phyloP scores from a whole-genome alignment of 2,888 invertebrate genomes.

The Melanophora roralis region DNA sequence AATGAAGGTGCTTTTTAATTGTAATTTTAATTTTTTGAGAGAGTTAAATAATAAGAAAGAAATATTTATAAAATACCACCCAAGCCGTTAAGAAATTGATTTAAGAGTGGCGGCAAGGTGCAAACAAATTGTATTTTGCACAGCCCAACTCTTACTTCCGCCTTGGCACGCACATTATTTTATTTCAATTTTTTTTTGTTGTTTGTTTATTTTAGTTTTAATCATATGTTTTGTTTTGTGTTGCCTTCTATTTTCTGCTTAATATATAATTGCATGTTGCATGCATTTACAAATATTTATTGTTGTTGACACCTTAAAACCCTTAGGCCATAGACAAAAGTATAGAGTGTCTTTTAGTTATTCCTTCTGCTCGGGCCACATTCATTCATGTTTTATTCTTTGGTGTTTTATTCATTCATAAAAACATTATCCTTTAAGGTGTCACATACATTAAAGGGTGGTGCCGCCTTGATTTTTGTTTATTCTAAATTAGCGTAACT shows the following conservation, averaged over 20 bases:
- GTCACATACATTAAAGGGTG: slow-evolving; percentile 36
- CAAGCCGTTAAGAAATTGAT: slow-evolving; percentile 73
- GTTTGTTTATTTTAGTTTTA: neutral
- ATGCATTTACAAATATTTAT: slow-evolving; percentile 46
- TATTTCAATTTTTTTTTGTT: neutral
- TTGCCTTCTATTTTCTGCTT: neutral
- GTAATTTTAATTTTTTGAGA: neutral
- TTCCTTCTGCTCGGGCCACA: neutral
- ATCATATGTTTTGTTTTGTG: slow-evolving; percentile 16
- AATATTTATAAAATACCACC: slow-evolving; percentile 69
- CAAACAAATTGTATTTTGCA: slow-evolving; percentile 62
- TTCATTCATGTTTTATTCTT: slow-evolving; percentile 16
- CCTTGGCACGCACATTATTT: slow-evolving; percentile 56
- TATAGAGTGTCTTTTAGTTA: neutral
- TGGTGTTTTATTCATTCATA: slow-evolving; percentile 43
- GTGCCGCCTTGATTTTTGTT: slow-evolving; percentile 61
- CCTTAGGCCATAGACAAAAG: slow-evolving; percentile 46
- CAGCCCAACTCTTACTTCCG: slow-evolving; percentile 46
- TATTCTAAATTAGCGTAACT: slow-evolving; percentile 66
- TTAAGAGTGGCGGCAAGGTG: slow-evolving; percentile 70
- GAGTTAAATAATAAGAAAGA: neutral
- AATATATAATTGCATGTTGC: slow-evolving; percentile 22
- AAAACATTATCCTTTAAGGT: slow-evolving; percentile 41
- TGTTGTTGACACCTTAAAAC: slow-evolving; percentile 58
- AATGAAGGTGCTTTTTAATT: slow-evolving; percentile 6